Percentiles rank a stretch among this genome's conserved stretches.
phyloP scores from a whole-genome alignment of 64 coral and sea anemone species.

The Catalaphyllia jardinei region DNA sequence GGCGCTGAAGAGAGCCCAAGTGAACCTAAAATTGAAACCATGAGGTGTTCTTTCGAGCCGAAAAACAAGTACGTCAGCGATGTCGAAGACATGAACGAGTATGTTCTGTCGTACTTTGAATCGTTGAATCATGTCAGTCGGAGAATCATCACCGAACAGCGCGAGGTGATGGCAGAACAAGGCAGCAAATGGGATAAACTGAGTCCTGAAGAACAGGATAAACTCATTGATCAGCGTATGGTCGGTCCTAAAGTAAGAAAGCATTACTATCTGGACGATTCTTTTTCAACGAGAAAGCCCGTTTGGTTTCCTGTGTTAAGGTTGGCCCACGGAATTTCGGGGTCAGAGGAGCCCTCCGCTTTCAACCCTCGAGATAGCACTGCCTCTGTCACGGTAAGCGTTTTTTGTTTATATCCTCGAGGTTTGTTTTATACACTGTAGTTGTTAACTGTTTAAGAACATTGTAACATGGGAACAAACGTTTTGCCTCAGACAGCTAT shows the following conservation, averaged over 20 bases:
- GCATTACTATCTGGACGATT: slow-evolving; percentile 64
- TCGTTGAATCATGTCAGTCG: slow-evolving; percentile 91
- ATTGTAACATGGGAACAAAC: background rate
- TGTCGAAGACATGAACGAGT: slow-evolving; percentile 91
- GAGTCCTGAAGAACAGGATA: slow-evolving; percentile 90
- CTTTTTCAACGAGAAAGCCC: slow-evolving; percentile 62
- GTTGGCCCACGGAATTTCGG: slow-evolving; percentile 81
- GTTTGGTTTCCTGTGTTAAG: slow-evolving; percentile 95
- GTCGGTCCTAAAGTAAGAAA: slow-evolving; percentile 77
- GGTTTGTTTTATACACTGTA: background rate
- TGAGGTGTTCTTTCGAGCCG: slow-evolving; percentile 77
- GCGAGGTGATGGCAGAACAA: slow-evolving; percentile 85
- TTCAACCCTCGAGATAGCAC: slow-evolving; percentile 80
- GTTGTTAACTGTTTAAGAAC: background rate
- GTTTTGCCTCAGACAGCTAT: background rate
- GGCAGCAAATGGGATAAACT: slow-evolving; percentile 80
- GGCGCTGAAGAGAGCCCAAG: background rate
- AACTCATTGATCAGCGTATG: slow-evolving; percentile 85
- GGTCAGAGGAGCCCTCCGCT: slow-evolving; percentile 24
- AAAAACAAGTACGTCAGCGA: slow-evolving; percentile 46
- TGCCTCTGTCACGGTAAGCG: slow-evolving; percentile 84
- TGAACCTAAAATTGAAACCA: slow-evolving; percentile 40
- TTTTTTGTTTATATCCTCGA: background rate
- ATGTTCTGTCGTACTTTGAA: slow-evolving; percentile 89
- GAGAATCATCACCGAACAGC: slow-evolving; percentile 93